A percentile compares a stretch with the other conserved stretches of the same genome.
These are phyloP conservation scores for Halcyon senegalensis DNA, from an alignment of 2,113 vertebrate genomes.

Conservation along the genomic window DNA sequence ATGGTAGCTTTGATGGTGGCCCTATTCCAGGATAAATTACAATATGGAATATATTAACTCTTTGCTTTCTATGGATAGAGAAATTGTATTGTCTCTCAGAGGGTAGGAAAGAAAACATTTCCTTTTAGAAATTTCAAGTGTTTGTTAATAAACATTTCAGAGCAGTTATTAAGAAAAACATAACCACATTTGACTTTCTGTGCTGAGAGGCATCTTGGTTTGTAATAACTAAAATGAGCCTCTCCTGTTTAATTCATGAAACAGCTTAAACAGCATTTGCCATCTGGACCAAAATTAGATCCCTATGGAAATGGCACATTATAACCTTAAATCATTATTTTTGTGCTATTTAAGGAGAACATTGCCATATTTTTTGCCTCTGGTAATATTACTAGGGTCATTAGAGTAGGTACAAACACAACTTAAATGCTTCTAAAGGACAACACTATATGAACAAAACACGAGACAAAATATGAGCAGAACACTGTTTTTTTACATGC, in stretches of 20 bases:
- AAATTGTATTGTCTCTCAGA: not conserved
- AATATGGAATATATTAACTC: not conserved
- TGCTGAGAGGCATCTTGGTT: not conserved
- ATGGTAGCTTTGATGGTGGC: not conserved
- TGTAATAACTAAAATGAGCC: not conserved
- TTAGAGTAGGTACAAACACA: not conserved
- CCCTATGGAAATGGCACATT: not conserved
- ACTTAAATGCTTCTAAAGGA: not conserved
- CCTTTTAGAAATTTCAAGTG: not conserved
- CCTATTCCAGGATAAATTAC: not conserved
- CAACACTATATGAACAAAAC: not conserved
- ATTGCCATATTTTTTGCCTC: not conserved
- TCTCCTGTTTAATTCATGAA: constrained; percentile 37
- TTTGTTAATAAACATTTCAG: not conserved
- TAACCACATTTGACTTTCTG: not conserved
- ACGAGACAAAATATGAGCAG: not conserved
- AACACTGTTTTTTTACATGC: not conserved
- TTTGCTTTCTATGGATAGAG: not conserved
- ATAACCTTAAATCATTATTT: constrained; percentile 30
- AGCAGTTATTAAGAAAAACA: not conserved
- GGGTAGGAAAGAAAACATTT: not conserved
- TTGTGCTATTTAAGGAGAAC: not conserved
- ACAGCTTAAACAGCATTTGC: constrained; percentile 28
- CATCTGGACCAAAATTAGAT: constrained; percentile 44
- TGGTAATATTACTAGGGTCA: not conserved